Evolutionary conservation across 2,797 vertebrate genomes (phyloP), one percentile per base, ranked within the genome.

Genomic region (Microctenopoma lineatum): DNA sequence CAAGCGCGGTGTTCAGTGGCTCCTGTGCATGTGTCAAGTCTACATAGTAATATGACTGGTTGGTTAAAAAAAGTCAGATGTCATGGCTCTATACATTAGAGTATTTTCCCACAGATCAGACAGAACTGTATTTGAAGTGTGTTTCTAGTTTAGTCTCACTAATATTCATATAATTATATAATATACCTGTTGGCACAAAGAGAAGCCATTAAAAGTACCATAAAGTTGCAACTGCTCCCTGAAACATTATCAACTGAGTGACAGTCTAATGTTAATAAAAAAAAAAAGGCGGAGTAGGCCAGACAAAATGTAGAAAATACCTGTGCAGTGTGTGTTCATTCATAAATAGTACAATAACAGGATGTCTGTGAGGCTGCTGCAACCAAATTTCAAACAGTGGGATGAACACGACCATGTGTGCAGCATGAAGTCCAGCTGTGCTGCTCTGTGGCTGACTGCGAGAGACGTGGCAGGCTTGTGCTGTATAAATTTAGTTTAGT

Each of bases 401-500:
- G 47, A 42, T 25, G 15, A 63, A 9, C 15, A 2, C 42, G 26
- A 7, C 18, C 14, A 1, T 6, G 16, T 13, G 8, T 25, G 8
- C 21, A 5, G 44, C 6, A n/a, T 29, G 29, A 56, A 39, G 70
- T 18, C 11, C 27, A 56, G n/a, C 38, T 51, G 45, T 6, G 27
- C 60, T 50, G 64, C 39, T 48, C 36, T 56, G 36, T 51, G 39
- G 26, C 32, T 7, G 47, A 59, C 50, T 32, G 52, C 4, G 5
- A 44, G 42, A 36, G 27, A 54, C 57, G 57, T 29, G 50, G 45
- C 15, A 14, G 42, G 15, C 65, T 16, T 52, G 16, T 46, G 18
- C 26, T 42, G 16, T 34, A 47, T 57, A 5, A 55, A 51, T 59
- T 66, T 45, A 55, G 15, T 48, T 41, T 34, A 38, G n/a, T 26